Evolutionary conservation across 1,140 invertebrate genomes (phyloP), one percentile per base, ranked within the genome.

Genomic region (Protaetia brevitarsis): DNA sequence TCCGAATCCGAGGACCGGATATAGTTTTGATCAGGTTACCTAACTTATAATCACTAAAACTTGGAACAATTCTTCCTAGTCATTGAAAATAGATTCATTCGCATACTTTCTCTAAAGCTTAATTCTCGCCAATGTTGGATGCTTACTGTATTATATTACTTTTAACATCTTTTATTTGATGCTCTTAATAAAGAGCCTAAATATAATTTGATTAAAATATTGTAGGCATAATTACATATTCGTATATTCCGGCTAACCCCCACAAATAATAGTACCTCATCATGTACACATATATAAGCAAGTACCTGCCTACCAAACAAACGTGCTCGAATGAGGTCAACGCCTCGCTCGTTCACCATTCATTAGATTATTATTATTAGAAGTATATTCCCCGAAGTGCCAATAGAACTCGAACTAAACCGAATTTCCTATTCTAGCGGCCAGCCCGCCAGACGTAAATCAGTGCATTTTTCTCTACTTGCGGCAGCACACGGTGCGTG

Each of bases 331-430:
- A 45, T 45, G 41, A 45, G 41, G 41, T 45, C 41, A 19, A 45
- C 16, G 41, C 41, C 41, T 45, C 23, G n/a, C 41, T 19, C 41
- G 41, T 45, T 45, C 41, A 45, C 41, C 41, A 45, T 45, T 45
- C 41, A 45, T 45, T 45, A 45, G 41, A 45, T 45, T 45, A 45
- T 45, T 45, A 45, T 45, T 45, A 45, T 45, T 45, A 45, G 5
- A 45, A 45, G 16, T 45, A n/a, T n/a, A 45, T 45, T 45, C 41
- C 41, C 23, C 41, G 41, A 45, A 45, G 16, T 45, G 41, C 41
- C 41, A 45, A 45, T 45, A 19, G 41, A 19, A 2, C 41, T 45
- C 41, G n/a, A 19, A 19, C 41, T 21, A 45, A 45, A 45, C n/a
- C 23, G 41, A 45, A 45, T 45, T 45, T 45, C 41, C 41, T 45